Evolutionary conservation across 2,888 invertebrate species (phyloP), one percentile per base, ranked within the genome.

Genomic region (Heterodera filipjevi): DNA sequence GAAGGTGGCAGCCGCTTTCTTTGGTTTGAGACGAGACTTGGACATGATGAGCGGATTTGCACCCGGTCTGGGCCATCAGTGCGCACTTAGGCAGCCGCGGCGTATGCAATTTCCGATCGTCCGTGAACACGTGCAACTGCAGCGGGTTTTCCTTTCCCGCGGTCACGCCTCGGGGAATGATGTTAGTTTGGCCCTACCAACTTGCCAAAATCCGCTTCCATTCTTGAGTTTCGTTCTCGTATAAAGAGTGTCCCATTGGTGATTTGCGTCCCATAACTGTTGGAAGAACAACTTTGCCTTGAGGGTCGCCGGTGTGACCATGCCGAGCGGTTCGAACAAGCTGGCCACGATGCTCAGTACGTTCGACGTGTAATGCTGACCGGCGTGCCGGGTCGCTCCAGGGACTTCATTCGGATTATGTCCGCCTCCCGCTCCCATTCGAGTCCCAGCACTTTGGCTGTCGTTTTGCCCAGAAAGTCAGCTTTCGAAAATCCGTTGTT

Each of bases 111-210:
- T 8, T 72, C 64, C 1, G 82, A 81, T 0, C 83, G 39, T 83
- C 83, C 14, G 68, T 64, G 71, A 83, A 83, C 6, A 81, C 70
- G 32, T 81, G 83, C 0, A 83, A 35, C 30, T 83, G 77, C 22
- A 53, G 27, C 14, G 22, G 19, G n/a, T 39, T 33, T 0, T 5
- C 33, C 5, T 8, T n/a, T 1, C 44, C 66, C n/a, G n/a, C 22
- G 0, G 46, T 33, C 27, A 66, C 22, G 12, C 39, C n/a, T 22
- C 46, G 44, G 27, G 71, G 39, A 27, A 66, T 46, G 2, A 27
- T 6, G 12, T 68, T 44, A 68, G 10, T n/a, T 5, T 64, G 14
- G 1, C 35, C 33, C 19, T 35, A 33, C 53, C 35, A 53, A 22
- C 49, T 59, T 12, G 32, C 30, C 33, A 19, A 30, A 6, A 66